phyloP scores from a whole-genome alignment of 2,888 invertebrate species.

The Drosophila austrosaltans region DNA sequence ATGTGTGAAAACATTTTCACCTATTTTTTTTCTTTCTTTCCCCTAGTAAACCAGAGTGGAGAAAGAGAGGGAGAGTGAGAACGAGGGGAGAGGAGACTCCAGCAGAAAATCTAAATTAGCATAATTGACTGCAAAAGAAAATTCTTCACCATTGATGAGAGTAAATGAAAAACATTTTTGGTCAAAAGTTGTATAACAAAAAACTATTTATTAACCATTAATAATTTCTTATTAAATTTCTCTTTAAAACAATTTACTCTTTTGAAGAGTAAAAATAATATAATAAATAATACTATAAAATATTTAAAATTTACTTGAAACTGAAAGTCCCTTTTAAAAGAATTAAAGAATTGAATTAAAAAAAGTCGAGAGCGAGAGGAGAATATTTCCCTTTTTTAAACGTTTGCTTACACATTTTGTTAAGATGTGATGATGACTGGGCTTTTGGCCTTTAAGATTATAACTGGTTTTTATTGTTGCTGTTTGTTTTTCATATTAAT shows the following conservation, averaged over 20 bases:
- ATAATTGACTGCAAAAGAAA: slow-evolving; percentile 8
- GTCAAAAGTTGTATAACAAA: background rate
- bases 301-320: too few relatives aligned
- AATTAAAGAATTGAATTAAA: too few relatives aligned
- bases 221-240: background rate
- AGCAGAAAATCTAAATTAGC: slow-evolving; percentile 4
- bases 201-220: background rate
- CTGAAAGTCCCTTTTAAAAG: too few relatives aligned
- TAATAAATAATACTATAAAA: too few relatives aligned
- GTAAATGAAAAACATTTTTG: background rate
- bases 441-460: slow-evolving; percentile 4
- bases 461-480: slow-evolving; percentile 9
- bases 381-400: too few relatives aligned
- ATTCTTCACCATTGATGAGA: background rate
- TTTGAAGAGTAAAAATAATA: too few relatives aligned
- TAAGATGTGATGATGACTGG: slow-evolving; percentile 1
- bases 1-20: slow-evolving; percentile 77
- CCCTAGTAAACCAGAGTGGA: background rate
- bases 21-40: slow-evolving; percentile 29
- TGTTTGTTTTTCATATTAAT: background rate
- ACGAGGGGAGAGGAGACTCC: background rate
- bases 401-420: too few relatives aligned
- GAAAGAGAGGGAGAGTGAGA: background rate
- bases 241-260: too few relatives aligned
- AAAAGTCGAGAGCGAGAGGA: too few relatives aligned